These are phyloP conservation scores for Aphelenchoides fujianensis DNA, from an alignment of 1,140 invertebrate genomes.

Conservation along the genomic window DNA sequence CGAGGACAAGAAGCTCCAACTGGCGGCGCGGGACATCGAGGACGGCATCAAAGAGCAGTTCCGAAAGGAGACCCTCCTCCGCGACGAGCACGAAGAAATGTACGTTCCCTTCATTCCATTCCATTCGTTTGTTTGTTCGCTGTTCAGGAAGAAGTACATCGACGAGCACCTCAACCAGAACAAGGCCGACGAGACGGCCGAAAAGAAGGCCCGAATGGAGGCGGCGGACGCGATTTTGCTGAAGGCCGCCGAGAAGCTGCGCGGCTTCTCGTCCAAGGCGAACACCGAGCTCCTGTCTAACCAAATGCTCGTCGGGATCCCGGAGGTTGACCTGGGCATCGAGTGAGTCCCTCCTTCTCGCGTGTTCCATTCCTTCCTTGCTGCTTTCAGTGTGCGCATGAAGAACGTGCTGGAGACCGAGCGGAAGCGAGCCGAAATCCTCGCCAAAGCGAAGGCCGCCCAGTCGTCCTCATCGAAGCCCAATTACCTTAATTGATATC, in stretches of 20 bases:
- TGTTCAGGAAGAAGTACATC: constrained; percentile 41
- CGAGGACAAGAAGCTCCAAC: constrained; percentile 47
- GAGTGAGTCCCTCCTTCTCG: constrained; percentile 69
- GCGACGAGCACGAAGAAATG: constrained; percentile 61
- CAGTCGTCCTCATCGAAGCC: no score
- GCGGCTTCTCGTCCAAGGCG: constrained; percentile 66
- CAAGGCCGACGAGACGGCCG: background rate
- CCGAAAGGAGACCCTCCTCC: constrained; percentile 57
- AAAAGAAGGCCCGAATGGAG: constrained; percentile 15
- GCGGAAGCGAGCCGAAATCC: constrained; percentile 52
- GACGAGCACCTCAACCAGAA: constrained; percentile 32
- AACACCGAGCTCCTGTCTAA: constrained; percentile 99
- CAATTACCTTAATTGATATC: no score
- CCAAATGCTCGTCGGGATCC: constrained; percentile 99
- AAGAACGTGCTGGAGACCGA: constrained; percentile 59
- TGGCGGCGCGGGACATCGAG: constrained; percentile 57
- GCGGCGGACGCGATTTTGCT: constrained; percentile 41
- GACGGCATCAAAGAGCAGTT: constrained; percentile 60
- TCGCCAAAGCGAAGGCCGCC: constrained; percentile 16
- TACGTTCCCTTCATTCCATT: constrained; percentile 28
- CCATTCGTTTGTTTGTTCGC: background rate
- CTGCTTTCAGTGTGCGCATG: constrained; percentile 52
- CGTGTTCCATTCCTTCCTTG: constrained; percentile 2
- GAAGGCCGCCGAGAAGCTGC: constrained; percentile 51
- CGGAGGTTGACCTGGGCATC: constrained; percentile 98